These are phyloP conservation scores for Smittia sp. DNA, from an alignment of 2,888 invertebrate genomes.

Conservation along the genomic window DNA sequence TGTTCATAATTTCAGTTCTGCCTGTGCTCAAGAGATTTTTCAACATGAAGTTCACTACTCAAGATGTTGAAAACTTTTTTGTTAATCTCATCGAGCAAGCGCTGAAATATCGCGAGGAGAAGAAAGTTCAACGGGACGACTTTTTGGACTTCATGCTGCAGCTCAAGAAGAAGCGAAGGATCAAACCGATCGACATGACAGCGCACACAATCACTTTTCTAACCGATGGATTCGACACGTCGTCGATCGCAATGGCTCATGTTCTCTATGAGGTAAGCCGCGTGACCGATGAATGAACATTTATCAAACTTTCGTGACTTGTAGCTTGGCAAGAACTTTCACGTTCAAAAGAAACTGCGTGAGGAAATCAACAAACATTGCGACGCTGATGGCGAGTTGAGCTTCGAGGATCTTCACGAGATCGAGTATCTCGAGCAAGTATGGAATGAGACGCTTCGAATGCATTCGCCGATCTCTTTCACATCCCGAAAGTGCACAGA, in stretches of 20 bases:
- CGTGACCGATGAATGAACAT: too few species aligned
- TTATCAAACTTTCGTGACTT: neutral
- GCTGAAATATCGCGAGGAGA: constrained; percentile 42
- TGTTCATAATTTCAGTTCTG: constrained; percentile 34
- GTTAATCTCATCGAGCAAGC: constrained; percentile 43
- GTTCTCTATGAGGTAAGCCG: constrained; percentile 44
- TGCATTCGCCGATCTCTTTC: constrained; percentile 46
- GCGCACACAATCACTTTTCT: constrained; percentile 45
- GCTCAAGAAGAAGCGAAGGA: constrained; percentile 44
- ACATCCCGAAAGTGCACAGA: constrained; percentile 42
- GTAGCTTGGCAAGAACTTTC: constrained; percentile 45
- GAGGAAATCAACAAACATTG: constrained; percentile 45
- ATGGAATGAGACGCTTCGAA: constrained; percentile 45
- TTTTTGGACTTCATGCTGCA: constrained; percentile 45
- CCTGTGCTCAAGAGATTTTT: constrained; percentile 43
- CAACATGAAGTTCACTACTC: constrained; percentile 42
- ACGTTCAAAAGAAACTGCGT: constrained; percentile 46
- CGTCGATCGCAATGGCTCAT: constrained; percentile 46
- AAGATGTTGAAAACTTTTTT: constrained; percentile 43
- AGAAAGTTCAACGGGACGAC: constrained; percentile 43
- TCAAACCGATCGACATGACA: constrained; percentile 46
- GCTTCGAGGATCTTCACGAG: constrained; percentile 45
- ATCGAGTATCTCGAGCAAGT: constrained; percentile 48
- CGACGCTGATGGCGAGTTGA: constrained; percentile 44
- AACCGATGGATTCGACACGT: constrained; percentile 47